phyloP scores from a whole-genome alignment of 1,140 invertebrate species.

The Anagrus nilaparvatae region DNA sequence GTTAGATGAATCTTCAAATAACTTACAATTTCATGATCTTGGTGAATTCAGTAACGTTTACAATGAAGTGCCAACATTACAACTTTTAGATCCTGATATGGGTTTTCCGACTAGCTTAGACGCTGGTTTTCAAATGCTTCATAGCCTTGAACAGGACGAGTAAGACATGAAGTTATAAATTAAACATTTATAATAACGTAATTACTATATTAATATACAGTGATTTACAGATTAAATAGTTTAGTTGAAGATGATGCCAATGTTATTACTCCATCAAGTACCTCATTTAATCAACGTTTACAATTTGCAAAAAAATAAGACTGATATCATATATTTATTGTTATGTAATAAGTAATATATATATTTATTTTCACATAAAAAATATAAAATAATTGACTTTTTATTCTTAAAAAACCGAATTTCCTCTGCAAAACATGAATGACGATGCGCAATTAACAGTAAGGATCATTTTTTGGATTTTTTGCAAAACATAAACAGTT shows the following conservation, averaged over 20 bases:
- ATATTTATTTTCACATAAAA: too few species aligned
- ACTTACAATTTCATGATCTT: constrained; percentile 36
- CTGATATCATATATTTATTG: too few species aligned
- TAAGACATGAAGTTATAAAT: constrained; percentile 21
- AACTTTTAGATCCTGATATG: constrained; percentile 40
- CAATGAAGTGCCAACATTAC: constrained; percentile 37
- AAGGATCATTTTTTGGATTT: too few species aligned
- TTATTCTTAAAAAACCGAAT: too few species aligned
- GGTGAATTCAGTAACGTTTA: constrained; percentile 37
- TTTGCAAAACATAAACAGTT: too few species aligned
- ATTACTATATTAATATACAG: background rate
- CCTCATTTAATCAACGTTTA: constrained; percentile 12
- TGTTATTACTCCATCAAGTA: constrained; percentile 27
- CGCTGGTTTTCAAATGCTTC: constrained; percentile 44
- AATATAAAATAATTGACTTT: too few species aligned
- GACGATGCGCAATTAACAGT: too few species aligned
- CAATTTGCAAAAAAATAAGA: constrained; percentile 18
- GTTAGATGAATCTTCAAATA: constrained; percentile 33
- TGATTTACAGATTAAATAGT: constrained; percentile 29
- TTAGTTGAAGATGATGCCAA: constrained; percentile 33
- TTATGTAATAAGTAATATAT: too few species aligned
- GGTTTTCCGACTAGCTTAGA: constrained; percentile 41
- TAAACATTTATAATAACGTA: constrained; percentile 8
- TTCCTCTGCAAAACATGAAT: too few species aligned
- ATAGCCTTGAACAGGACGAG: constrained; percentile 42